A percentile compares a stretch with the other conserved stretches of the same genome.
These are phyloP conservation scores for Drosophila koepferae DNA, from an alignment of 2,888 invertebrate species.

Conservation along the genomic window DNA sequence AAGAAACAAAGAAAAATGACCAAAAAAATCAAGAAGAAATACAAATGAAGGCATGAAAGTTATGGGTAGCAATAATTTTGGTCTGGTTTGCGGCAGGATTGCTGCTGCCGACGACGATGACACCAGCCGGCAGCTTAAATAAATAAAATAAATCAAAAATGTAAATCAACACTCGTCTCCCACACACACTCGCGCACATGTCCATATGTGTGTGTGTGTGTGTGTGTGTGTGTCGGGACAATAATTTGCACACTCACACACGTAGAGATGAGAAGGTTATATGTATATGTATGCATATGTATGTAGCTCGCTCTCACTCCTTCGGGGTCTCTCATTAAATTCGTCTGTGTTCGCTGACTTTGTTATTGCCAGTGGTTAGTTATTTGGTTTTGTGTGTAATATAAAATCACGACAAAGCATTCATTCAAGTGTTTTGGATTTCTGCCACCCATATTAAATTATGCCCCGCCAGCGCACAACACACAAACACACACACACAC, in stretches of 20 bases:
- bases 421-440: constrained; percentile 64
- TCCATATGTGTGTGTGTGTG: constrained; percentile 18
- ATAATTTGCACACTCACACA: constrained; percentile 59
- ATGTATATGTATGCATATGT: constrained; percentile 5
- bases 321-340: constrained; percentile 64
- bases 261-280: neutral
- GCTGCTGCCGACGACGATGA: constrained; percentile 51
- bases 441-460: constrained; percentile 70
- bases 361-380: constrained; percentile 68
- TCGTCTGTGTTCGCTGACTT: constrained; percentile 57
- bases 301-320: constrained; percentile 30
- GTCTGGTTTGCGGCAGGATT: constrained; percentile 30
- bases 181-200: neutral
- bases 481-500: constrained; percentile 10
- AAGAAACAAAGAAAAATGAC: constrained; percentile 11
- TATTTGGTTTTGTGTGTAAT: constrained; percentile 64
- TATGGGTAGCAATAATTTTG: constrained; percentile 67
- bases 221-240: too few species aligned
- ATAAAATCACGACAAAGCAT: constrained; percentile 74
- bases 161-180: constrained; percentile 72
- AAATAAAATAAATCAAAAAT: constrained; percentile 81
- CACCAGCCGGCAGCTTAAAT: constrained; percentile 67
- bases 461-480: constrained; percentile 53
- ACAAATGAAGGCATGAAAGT: constrained; percentile 68
- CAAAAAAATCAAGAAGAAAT: constrained; percentile 43